Conservation (phyloP, 2,113 vertebrate genomes). For the Acinonyx jubatus region DNA sequence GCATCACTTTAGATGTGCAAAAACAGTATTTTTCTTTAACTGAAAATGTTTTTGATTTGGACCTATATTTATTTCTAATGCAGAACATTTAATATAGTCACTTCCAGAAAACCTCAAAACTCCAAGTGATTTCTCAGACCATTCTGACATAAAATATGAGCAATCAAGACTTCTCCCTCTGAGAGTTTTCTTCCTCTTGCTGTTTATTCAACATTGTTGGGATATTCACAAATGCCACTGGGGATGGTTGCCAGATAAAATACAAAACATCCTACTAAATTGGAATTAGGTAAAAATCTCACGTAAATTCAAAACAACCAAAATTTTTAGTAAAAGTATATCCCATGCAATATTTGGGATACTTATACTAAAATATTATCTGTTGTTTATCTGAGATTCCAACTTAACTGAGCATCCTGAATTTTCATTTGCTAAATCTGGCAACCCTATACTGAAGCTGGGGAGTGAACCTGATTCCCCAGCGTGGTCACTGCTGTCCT, state of each 20-base stretch:
- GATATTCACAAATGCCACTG: background rate
- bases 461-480: background rate
- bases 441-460: background rate
- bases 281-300: background rate
- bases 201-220: background rate
- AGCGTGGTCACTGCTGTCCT: no score
- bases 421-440: background rate
- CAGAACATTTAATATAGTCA: background rate
- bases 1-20: background rate
- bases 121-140: background rate
- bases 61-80: background rate
- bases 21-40: background rate
- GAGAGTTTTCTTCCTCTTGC: background rate
- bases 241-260: background rate
- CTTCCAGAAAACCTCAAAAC: background rate
- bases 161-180: background rate
- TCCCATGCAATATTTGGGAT: background rate
- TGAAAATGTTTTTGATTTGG: background rate
- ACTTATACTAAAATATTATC: background rate
- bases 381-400: background rate
- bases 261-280: background rate
- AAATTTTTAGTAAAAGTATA: background rate
- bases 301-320: background rate
- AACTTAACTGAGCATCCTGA: background rate
- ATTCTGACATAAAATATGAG: background rate